Evolutionary conservation across 2,113 vertebrate genomes (phyloP).

Genomic region (Eublepharis macularius): DNA sequence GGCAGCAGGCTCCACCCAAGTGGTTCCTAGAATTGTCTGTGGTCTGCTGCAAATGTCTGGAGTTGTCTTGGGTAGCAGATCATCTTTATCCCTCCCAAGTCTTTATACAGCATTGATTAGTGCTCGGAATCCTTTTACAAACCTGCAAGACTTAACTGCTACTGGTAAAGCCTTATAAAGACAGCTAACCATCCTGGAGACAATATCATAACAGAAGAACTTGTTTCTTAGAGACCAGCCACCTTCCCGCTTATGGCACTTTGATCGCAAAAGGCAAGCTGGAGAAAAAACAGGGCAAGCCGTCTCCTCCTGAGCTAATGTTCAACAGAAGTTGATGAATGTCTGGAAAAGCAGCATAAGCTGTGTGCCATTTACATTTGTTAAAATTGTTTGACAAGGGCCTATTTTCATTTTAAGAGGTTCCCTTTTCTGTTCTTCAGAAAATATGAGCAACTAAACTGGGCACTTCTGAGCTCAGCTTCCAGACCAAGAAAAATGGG

Average conservation of each 20-base stretch:
- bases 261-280: constrained; percentile 63
- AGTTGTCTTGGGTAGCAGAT: neutral
- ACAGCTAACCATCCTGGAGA: constrained; percentile 63
- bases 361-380: constrained; percentile 61
- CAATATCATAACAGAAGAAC: constrained; percentile 30
- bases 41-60: neutral
- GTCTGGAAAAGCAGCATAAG: constrained; percentile 68
- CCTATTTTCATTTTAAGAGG: constrained; percentile 67
- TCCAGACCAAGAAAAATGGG: constrained; percentile 34
- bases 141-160: constrained; percentile 57
- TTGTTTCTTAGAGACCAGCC: constrained; percentile 64
- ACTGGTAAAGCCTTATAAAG: constrained; percentile 68
- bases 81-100: neutral
- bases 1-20: neutral
- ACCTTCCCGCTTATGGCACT: constrained; percentile 46
- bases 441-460: constrained; percentile 48
- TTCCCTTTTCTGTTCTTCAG: constrained; percentile 54
- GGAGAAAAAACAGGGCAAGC: constrained; percentile 63
- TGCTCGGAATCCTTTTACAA: constrained; percentile 34
- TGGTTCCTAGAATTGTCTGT: neutral
- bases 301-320: constrained; percentile 59
- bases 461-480: constrained; percentile 57
- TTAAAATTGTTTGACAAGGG: constrained; percentile 68
- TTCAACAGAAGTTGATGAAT: constrained; percentile 67
- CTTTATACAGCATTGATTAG: neutral